Base-by-base conservation (phyloP, 2,888 invertebrate species). In the Drosophila mimetica region DNA sequence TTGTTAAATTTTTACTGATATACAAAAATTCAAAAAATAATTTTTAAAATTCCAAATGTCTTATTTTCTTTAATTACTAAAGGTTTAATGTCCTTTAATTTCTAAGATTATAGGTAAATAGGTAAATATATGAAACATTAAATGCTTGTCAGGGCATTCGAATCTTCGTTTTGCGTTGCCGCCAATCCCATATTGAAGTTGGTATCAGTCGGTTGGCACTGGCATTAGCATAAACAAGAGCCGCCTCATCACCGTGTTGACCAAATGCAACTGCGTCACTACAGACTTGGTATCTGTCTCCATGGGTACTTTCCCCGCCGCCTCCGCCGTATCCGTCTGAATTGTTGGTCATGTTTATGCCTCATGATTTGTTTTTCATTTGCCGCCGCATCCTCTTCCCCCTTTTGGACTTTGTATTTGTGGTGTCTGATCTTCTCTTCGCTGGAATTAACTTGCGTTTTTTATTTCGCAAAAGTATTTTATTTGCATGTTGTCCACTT, bases 231-330 rank as follows among this genome's bases (percentile, higher is more conserved):
- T 82, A 86, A 79, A 83, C 84, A 70, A 41, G 69, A 69, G 47
- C 63, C 51, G 50, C 52, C 65, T 74, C 59, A 70, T 63, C 70
- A 53, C 69, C 63, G 59, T 64, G 74, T 84, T 80, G 65, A 50
- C 78, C 71, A 81, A 84, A 77, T 77, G 72, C 85, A 85, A 81
- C 85, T 72, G 74, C 81, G 88, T 81, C 87, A 87, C 57, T 75
- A 37, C 47, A 67, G 54, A 57, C 60, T 58, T 63, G 65, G 57
- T n/a, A n/a, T n/a, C n/a, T n/a, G n/a, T 51, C 22, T 36, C 25
- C 6, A 9, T 28, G 65, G 22, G 14, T 67, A 48, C 75, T 81
- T 72, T 66, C 46, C 63, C 58, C 63, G 66, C 34, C 34, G 50
- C 59, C 34, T 55, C 47, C 54, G 48, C 34, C 22, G 6, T n/a